Base-by-base conservation (phyloP, 2,888 invertebrate genomes). In the Arrhopalites spinosus region DNA sequence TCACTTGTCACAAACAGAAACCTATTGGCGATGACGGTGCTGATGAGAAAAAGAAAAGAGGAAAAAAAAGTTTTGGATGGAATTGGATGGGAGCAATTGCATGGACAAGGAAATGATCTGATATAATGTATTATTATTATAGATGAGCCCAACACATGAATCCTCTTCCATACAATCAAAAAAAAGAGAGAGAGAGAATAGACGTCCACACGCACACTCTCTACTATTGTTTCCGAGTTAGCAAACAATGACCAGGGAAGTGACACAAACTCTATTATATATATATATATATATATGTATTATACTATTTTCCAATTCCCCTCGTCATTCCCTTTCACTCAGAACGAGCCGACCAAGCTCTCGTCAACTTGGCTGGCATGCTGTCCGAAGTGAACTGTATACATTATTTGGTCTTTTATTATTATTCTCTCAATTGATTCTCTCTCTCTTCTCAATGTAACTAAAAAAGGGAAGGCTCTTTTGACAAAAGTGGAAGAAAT, bases 211-310 rank as follows among this genome's bases (percentile, higher is more conserved):
- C n/a, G 50, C n/a, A 50, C 50, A 50, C 36, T 36, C 36, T 36
- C 36, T 36, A 36, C 36, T 36, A 70, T 69, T 70, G 68, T 59
- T 63, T 64, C 63, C 47, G 50, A 47, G 72, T 73, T 63, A 66
- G 66, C 66, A 66, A 75, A 75, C 76, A 76, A 76, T 72, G 67
- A 72, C 66, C 76, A 67, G 56, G 36, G 56, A 76, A 76, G 72
- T 76, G 76, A 72, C 76, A 72, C 75, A 66, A 50, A 29, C 47
- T 69, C 50, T 27, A n/a, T 20, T 20, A 3, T 7, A 11, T 36
- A n/a, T n/a, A n/a, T n/a, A n/a, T n/a, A n/a, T n/a, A n/a, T n/a
- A n/a, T n/a, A n/a, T n/a, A n/a, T n/a, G n/a, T n/a, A n/a, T 36
- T 36, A 36, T 36, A 36, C 36, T 11, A 36, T 36, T 59, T 25